Conservation (phyloP, 2,797 vertebrate species). For the Squalus acanthias region DNA sequence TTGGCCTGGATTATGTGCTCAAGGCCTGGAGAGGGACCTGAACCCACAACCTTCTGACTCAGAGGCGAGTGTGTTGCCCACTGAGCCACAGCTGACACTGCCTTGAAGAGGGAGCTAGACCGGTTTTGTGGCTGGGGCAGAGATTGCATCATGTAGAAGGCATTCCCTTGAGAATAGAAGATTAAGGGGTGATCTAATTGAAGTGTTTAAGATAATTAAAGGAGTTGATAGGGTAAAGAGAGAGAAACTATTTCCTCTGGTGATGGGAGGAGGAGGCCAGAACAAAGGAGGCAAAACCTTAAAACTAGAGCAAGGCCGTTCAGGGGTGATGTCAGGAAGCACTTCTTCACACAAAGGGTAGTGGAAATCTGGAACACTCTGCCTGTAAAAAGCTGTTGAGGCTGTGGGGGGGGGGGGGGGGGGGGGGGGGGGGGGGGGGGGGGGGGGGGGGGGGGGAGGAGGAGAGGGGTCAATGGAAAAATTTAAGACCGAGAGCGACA, state of each 20-base stretch:
- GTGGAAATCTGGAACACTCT: too few relatives aligned
- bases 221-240: background rate
- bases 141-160: background rate
- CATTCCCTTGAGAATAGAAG: background rate
- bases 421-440: too few relatives aligned
- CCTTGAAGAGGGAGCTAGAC: too few relatives aligned
- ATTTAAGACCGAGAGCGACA: too few relatives aligned
- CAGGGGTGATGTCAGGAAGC: too few relatives aligned
- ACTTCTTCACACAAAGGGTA: too few relatives aligned
- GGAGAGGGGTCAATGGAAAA: too few relatives aligned
- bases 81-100: background rate
- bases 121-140: background rate
- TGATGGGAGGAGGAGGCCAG: too few relatives aligned
- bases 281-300: background rate
- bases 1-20: background rate
- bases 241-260: background rate
- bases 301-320: background rate
- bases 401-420: too few relatives aligned
- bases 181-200: background rate
- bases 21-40: too few relatives aligned
- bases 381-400: too few relatives aligned
- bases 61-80: background rate
- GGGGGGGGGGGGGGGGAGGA: too few relatives aligned
- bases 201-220: background rate
- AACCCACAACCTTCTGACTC: background rate